These are phyloP conservation scores for Pseudolycoriella hygida DNA, from an alignment of 2,888 invertebrate genomes.

Conservation along the genomic window DNA sequence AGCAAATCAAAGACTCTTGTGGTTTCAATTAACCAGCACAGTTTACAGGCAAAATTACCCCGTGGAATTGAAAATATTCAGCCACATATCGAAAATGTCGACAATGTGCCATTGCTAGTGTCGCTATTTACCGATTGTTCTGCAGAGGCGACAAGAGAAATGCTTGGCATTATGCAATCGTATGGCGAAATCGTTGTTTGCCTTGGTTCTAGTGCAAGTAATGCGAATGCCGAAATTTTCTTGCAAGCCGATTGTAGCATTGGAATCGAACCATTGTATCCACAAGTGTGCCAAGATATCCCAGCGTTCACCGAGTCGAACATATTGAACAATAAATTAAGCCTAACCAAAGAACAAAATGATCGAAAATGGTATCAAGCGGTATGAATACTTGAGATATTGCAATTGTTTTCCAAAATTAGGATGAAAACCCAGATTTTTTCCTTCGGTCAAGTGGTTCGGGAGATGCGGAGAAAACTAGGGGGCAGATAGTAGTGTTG, in stretches of 20 bases:
- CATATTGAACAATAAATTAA: slow-evolving; percentile 23
- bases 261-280: slow-evolving; percentile 83
- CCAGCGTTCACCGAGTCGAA: slow-evolving; percentile 27
- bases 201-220: slow-evolving; percentile 73
- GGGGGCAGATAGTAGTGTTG: no score
- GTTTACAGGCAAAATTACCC: slow-evolving; percentile 70
- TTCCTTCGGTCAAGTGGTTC: no score
- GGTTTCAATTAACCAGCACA: neutral
- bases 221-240: slow-evolving; percentile 80
- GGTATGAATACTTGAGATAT: neutral
- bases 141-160: slow-evolving; percentile 74
- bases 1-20: neutral
- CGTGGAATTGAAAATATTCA: slow-evolving; percentile 93
- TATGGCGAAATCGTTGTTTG: slow-evolving; percentile 93
- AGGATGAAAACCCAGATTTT: no score
- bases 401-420: slow-evolving; percentile 1
- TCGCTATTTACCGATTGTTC: slow-evolving; percentile 97
- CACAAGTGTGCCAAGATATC: slow-evolving; percentile 35
- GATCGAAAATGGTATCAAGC: slow-evolving; percentile 4
- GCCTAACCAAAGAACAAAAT: slow-evolving; percentile 8
- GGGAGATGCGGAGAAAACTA: no score
- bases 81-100: slow-evolving; percentile 85
- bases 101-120: slow-evolving; percentile 93
- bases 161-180: slow-evolving; percentile 89
- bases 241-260: slow-evolving; percentile 85